Percentiles rank a stretch among this genome's conserved stretches.
Evolutionary conservation across 1,140 invertebrate species (phyloP).

Genomic region (Oreohelix idahoensis): DNA sequence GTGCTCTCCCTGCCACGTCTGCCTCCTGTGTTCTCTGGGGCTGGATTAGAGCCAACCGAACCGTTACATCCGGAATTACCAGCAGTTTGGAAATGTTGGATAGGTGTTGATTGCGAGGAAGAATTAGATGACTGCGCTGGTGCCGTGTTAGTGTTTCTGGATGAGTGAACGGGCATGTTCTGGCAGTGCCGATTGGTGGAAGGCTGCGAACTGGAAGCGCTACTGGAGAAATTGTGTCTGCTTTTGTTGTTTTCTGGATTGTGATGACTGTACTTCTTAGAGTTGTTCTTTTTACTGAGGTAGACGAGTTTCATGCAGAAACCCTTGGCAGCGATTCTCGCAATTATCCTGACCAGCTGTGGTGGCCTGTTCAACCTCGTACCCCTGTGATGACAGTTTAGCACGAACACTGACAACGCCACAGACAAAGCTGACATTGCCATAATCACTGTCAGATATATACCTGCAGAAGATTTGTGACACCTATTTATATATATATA

Average conservation of each 20-base stretch:
- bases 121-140: no score
- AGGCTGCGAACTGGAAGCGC: background rate
- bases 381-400: constrained; percentile 70
- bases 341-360: constrained; percentile 51
- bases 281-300: constrained; percentile 11
- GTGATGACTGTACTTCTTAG: background rate
- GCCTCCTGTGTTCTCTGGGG: background rate
- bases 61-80: background rate
- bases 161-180: background rate
- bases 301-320: constrained; percentile 55
- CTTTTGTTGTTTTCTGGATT: background rate
- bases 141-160: background rate
- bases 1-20: background rate
- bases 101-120: background rate
- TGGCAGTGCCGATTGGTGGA: background rate
- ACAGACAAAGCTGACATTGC: constrained; percentile 72
- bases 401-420: constrained; percentile 71
- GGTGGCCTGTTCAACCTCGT: constrained; percentile 59
- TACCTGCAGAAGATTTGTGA: constrained; percentile 55
- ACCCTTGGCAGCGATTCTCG: constrained; percentile 41
- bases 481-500: no score
- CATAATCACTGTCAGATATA: constrained; percentile 73
- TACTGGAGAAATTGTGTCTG: background rate
- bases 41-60: background rate
- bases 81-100: background rate